These are phyloP conservation scores for Polydrusus pterygomalis DNA, from an alignment of 2,888 invertebrate genomes.

Conservation along the genomic window DNA sequence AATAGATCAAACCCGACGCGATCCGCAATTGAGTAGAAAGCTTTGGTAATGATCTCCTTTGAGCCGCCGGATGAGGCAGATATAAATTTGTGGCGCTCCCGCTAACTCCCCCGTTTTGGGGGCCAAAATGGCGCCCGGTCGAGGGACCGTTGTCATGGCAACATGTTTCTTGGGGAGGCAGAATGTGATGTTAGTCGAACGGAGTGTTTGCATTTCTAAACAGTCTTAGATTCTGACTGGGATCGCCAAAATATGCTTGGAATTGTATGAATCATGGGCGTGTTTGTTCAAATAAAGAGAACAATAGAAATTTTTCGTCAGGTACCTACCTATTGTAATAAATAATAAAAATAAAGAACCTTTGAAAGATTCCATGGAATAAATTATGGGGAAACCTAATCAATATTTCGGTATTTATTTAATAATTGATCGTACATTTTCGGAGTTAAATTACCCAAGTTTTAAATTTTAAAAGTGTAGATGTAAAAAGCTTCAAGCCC, in stretches of 20 bases:
- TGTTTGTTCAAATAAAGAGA: constrained; percentile 33
- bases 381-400: not conserved
- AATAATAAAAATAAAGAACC: not conserved
- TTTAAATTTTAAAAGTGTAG: no score
- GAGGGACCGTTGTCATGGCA: constrained; percentile 71
- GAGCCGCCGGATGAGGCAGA: constrained; percentile 74
- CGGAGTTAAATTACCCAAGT: no score
- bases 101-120: constrained; percentile 69
- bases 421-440: no score
- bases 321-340: not conserved
- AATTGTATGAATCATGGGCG: constrained; percentile 46
- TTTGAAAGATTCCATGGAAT: not conserved
- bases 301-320: constrained; percentile 8
- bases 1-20: constrained; percentile 73
- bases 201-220: constrained; percentile 13
- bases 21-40: constrained; percentile 74
- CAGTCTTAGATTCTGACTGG: constrained; percentile 48
- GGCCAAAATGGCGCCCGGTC: constrained; percentile 70
- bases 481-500: no score
- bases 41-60: constrained; percentile 74
- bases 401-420: no score
- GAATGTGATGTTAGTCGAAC: constrained; percentile 43
- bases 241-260: constrained; percentile 44
- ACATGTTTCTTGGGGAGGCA: constrained; percentile 65
- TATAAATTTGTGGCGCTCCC: constrained; percentile 73